Base-by-base conservation (phyloP, 2,113 vertebrate species). In the Eulemur rufifrons region DNA sequence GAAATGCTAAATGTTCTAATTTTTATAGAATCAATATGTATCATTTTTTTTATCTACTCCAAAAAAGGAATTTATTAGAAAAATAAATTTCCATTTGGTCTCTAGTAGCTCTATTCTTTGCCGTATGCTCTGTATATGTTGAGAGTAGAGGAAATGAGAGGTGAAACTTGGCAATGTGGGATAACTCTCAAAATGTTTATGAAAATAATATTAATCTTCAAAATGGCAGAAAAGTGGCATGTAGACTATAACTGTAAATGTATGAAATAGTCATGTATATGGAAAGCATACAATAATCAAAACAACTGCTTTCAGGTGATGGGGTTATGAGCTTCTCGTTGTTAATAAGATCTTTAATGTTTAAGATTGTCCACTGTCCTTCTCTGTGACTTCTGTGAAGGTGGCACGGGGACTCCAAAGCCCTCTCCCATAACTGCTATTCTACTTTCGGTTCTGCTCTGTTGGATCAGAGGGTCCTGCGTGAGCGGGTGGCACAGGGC, bases 11-110 rank as follows among this genome's bases (percentile, higher is more conserved):
- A 80, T 59, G 42, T 76, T 81, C 91, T 85, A 83, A 94, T 82
- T 78, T 87, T 42, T 85, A 39, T 59, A 18, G 71, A 77, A 86
- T 91, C 71, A 80, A 50, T 82, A 89, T 54, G 54, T 78, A 71
- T 71, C 56, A 50, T 34, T 92, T 88, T 88, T 88, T 94, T 94
- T 23, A 94, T 34, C 78, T 78, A 73, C 83, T 96, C 54, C 61
- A 85, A 95, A 86, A 94, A 94, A 78, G 69, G 93, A 83, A 86
- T 32, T 84, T 84, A 71, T 50, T 88, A 86, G 64, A 94, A 86
- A 94, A 97, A 45, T 63, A 73, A 66, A 74, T 76, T 63, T 23
- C 63, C 27, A 50, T 92, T 95, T 91, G 14, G 15, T 69, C 39
- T 91, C 18, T 4, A 95, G 77, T 90, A 73, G 15, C n/a, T 77